Percentiles rank a stretch among this genome's conserved stretches.
These are phyloP conservation scores for Picathartes gymnocephalus DNA, from an alignment of 2,113 vertebrate genomes.

Conservation along the genomic window DNA sequence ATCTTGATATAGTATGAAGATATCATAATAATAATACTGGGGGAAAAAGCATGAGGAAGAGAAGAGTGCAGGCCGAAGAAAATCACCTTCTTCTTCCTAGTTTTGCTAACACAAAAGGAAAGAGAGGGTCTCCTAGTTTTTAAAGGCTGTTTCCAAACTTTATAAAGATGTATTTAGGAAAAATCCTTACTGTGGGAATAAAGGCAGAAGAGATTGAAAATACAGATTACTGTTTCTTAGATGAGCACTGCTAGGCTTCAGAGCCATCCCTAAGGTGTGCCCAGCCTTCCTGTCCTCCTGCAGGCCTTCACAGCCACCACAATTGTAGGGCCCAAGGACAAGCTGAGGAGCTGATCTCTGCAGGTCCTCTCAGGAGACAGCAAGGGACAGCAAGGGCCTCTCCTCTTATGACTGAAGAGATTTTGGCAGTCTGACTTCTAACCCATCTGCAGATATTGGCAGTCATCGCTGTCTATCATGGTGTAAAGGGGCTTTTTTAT, in stretches of 20 bases:
- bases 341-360: background rate
- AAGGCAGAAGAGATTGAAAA: background rate
- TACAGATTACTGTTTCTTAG: background rate
- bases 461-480: background rate
- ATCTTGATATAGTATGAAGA: background rate
- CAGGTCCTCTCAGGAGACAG: background rate
- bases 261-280: accelerated
- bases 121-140: background rate
- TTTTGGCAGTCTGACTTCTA: background rate
- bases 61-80: background rate
- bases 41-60: background rate
- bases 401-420: background rate
- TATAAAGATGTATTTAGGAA: background rate
- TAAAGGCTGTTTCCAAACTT: background rate
- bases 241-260: background rate
- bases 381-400: background rate
- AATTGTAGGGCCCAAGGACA: background rate
- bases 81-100: background rate
- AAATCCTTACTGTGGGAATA: background rate
- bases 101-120: background rate
- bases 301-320: accelerated
- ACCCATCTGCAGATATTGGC: background rate
- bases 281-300: background rate
- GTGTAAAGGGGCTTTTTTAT: background rate
- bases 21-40: background rate